Percentiles rank a stretch among this genome's conserved stretches.
Conservation (phyloP, 2,113 vertebrate species). For the Xiphophorus maculatus region DNA sequence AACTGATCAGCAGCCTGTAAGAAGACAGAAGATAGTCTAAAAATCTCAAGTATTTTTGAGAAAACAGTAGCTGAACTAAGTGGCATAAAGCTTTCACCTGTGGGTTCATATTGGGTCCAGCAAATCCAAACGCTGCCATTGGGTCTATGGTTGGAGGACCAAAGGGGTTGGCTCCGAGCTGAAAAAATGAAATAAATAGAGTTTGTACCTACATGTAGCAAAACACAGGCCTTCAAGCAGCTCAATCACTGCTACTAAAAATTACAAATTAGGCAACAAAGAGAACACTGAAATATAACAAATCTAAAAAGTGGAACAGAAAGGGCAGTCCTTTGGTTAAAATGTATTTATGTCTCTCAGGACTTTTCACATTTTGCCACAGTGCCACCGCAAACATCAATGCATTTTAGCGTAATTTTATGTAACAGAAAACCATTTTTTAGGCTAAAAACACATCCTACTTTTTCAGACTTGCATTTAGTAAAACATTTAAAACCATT, state of each 20-base stretch:
- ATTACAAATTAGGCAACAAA: too few relatives aligned
- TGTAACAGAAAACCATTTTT: not conserved
- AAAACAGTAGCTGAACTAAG: not conserved
- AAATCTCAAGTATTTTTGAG: not conserved
- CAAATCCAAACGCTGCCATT: constrained; percentile 76
- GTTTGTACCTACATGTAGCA: too few relatives aligned
- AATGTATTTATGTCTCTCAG: too few relatives aligned
- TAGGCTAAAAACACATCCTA: too few relatives aligned
- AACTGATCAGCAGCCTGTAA: constrained; percentile 92
- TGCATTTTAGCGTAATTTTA: not conserved
- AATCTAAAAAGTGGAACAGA: not conserved
- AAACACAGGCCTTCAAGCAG: too few relatives aligned
- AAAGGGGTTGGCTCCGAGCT: constrained; percentile 77
- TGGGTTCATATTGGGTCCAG: constrained; percentile 77
- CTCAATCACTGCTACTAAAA: too few relatives aligned
- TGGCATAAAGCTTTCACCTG: constrained; percentile 61
- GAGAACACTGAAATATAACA: too few relatives aligned
- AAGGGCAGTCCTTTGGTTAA: not conserved
- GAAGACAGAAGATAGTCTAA: not conserved
- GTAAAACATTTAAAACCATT: too few relatives aligned
- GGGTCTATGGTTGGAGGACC: constrained; percentile 71
- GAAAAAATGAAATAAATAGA: not conserved
- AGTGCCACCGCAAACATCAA: too few relatives aligned
- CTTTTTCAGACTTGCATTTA: too few relatives aligned
- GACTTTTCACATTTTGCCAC: too few relatives aligned